Evolutionary conservation across 2,797 vertebrate species (phyloP), one percentile per base, ranked within the genome.

Genomic region (Urosaurus nigricauda): DNA sequence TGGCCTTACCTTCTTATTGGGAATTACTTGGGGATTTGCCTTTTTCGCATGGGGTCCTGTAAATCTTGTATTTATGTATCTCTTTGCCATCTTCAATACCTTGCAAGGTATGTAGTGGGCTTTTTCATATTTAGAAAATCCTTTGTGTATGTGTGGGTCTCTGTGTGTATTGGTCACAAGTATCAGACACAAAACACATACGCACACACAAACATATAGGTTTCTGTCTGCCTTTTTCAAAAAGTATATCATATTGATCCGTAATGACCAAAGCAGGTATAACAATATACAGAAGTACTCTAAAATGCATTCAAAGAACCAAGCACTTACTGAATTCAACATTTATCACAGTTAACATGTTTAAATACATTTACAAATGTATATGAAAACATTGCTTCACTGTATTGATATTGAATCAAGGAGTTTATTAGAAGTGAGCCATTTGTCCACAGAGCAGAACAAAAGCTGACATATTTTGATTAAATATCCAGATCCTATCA

Each of bases 21-120:
- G 99, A 87, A 98, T 99, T 93, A 99, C 98, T 82, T 99, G 99
- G 99, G 98, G 98, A 11, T 98, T 99, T 73, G 98, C 98, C 75
- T 98, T 99, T 94, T 98, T 99, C 74, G 98, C 98, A 65, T 98
- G 98, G 98, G 98, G 97, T 1, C 97, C 97, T 0, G 97, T 98
- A 83, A 97, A 97, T 88, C 84, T 98, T 78, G 95, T 97, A 7
- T 98, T 99, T 88, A 97, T 97, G 89, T 99, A 98, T 95, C 98
- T 99, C 65, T 99, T 99, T 92, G 94, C 98, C 78, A 98, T 99
- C 92, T 98, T 98, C 90, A 99, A 99, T 96, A 97, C 98, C 40
- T 96, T 99, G 79, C 98, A 98, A 97, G 99, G 99, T 99, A 93
- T 51, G 19, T 88, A 21, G n/a, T 92, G 65, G 29, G 11, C 65